Evolutionary conservation across 2,888 invertebrate genomes (phyloP).

Genomic region (Brachypterus glaber): DNA sequence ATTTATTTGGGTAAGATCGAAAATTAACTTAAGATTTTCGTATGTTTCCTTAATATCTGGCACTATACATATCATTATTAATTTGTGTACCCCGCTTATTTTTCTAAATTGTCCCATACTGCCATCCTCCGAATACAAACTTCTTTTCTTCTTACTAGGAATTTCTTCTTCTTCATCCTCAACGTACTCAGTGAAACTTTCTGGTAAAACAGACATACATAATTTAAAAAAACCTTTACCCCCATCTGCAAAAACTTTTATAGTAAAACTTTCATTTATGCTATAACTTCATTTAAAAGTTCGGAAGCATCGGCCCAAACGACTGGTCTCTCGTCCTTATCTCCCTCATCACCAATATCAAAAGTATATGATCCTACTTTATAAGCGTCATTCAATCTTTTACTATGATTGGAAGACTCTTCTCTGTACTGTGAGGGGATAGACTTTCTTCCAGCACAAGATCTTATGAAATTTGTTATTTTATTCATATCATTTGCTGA

Average conservation of each 20-base stretch:
- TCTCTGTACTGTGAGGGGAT: conserved; percentile 1
- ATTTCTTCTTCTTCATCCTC: too few relatives aligned
- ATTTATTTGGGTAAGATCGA: conserved; percentile 3
- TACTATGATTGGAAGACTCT: too few relatives aligned
- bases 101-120: not conserved
- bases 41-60: not conserved
- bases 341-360: not conserved
- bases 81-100: not conserved
- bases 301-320: not conserved
- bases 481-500: too few relatives aligned
- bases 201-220: conserved; percentile 2
- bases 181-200: not conserved
- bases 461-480: conserved; percentile 3
- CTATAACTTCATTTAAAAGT: not conserved
- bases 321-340: not conserved
- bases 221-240: conserved; percentile 3
- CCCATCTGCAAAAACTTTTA: not conserved
- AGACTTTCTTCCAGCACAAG: not conserved
- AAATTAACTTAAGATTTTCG: conserved; percentile 3
- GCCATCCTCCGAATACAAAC: not conserved
- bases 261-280: not conserved
- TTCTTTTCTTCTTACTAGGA: not conserved
- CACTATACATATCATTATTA: not conserved
- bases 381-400: too few relatives aligned
- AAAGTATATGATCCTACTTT: too few relatives aligned